A percentile compares a stretch with the other conserved stretches of the same genome.
Evolutionary conservation across 37 sponge, comb jelly and placozoan species (phyloP).

Genomic region (Theonella swinhoei): DNA sequence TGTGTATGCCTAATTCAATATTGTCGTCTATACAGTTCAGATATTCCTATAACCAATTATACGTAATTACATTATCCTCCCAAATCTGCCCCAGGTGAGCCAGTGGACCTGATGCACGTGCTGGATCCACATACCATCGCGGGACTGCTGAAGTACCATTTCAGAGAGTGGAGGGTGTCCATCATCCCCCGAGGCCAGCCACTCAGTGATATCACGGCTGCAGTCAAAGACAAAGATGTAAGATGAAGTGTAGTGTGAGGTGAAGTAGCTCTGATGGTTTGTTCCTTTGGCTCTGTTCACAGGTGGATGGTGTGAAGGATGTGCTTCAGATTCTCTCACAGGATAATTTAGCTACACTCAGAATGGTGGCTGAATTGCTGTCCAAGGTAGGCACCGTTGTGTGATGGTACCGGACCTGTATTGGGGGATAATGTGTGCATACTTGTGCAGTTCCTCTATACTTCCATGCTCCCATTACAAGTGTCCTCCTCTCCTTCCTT

Average conservation of each 20-base stretch:
- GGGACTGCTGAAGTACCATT: conserved; percentile 85
- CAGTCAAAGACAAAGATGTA: conserved; percentile 56
- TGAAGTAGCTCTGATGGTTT: neutral
- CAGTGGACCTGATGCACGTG: conserved; percentile 58
- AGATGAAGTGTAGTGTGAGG: conserved; percentile 1
- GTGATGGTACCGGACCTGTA: too few species aligned
- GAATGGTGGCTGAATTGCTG: conserved; percentile 55
- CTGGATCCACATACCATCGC: conserved; percentile 82
- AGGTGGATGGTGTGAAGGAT: conserved; percentile 28
- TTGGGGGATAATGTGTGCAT: too few species aligned
- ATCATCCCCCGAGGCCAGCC: conserved; percentile 57
- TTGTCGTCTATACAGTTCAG: too few species aligned
- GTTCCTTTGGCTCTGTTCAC: neutral
- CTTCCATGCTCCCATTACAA: neutral
- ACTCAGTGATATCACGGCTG: conserved; percentile 16
- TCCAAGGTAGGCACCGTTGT: conserved; percentile 14
- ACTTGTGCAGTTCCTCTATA: neutral
- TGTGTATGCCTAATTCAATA: too few species aligned
- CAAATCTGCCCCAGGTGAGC: conserved; percentile 40
- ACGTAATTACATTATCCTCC: too few species aligned
- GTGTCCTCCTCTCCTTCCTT: neutral
- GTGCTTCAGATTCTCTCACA: conserved; percentile 10
- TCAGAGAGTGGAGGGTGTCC: conserved; percentile 63
- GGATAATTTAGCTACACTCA: conserved; percentile 19
- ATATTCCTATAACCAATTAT: too few species aligned